Base-by-base conservation (phyloP, 64 coral and sea anemone genomes). In the Montipora foliosa region DNA sequence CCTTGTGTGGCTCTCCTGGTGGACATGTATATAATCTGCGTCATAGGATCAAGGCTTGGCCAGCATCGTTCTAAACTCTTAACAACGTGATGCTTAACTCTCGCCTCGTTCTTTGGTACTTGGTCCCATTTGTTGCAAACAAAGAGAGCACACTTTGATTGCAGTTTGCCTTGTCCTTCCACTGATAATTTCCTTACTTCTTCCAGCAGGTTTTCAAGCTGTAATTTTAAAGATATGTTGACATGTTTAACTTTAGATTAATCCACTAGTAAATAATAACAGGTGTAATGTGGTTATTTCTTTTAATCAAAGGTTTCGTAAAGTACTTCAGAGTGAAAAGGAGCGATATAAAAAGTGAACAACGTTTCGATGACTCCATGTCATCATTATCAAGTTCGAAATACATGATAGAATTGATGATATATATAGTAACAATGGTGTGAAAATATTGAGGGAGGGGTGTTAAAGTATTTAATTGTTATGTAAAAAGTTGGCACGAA, bases 111-210 rank as follows among this genome's bases (percentile, higher is more conserved):
- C 81, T 69, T 13, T 9, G 81, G 81, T 16, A 84, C 62, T 68
- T 84, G 81, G 81, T 84, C 81, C 81, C 81, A 84, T 16, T 84
- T 84, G 17, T 84, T 84, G 29, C 81, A 84, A 16, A 84, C 81
- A 44, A 84, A 84, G 44, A 84, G n/a, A 47, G 81, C 81, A 1
- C 81, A 84, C 11, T 68, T 57, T 19, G 79, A n/a, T 15, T 24
- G 37, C 7, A 64, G 66, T 67, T 67, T 17, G 3, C 24, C 44
- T 9, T 77, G 37, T 84, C 15, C 44, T 8, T 57, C 53, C 5
- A 48, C 25, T 4, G 81, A 46, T 1, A 84, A 15, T 17, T 17
- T 67, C 15, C 81, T 84, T 6, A 67, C 81, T 5, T 84, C 59
- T n/a, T 67, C 81, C 14, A 84, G 6, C 12, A 84, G 17, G 22